Conservation (phyloP, 1,140 invertebrate genomes). For the Panulirus ornatus region DNA sequence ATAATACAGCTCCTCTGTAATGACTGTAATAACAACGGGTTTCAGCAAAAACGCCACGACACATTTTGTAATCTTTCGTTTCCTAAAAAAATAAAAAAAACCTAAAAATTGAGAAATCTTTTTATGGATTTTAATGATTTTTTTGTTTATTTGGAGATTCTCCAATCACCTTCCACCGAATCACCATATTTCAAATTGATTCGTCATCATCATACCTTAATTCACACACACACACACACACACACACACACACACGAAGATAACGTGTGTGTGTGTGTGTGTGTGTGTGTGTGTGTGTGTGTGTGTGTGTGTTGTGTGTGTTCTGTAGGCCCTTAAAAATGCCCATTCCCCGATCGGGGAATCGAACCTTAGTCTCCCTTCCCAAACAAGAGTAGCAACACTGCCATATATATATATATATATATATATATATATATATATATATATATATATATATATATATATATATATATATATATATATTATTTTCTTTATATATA, state of each 20-base stretch:
- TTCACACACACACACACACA: constrained; percentile 75
- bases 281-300: constrained; percentile 17
- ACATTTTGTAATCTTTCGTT: no score
- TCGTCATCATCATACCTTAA: constrained; percentile 83
- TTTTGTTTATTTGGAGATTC: neutral
- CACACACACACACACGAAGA: constrained; percentile 78
- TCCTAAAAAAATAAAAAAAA: neutral
- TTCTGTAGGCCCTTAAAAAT: no score
- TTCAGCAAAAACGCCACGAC: no score
- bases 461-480: constrained; percentile 38
- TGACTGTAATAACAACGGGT: no score
- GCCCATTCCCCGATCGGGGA: no score
- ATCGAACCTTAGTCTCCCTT: neutral
- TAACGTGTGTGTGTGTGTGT: constrained; percentile 2
- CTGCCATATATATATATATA: neutral
- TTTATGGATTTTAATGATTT: neutral
- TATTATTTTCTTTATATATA: no score
- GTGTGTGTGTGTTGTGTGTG: neutral
- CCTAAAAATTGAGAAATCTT: neutral
- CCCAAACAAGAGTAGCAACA: neutral
- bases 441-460: constrained; percentile 43
- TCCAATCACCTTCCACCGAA: neutral
- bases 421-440: constrained; percentile 29
- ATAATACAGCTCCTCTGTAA: no score
- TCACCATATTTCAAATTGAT: neutral